Conservation (phyloP, 2,888 invertebrate species). For the Tetramorium bicarinatum region DNA sequence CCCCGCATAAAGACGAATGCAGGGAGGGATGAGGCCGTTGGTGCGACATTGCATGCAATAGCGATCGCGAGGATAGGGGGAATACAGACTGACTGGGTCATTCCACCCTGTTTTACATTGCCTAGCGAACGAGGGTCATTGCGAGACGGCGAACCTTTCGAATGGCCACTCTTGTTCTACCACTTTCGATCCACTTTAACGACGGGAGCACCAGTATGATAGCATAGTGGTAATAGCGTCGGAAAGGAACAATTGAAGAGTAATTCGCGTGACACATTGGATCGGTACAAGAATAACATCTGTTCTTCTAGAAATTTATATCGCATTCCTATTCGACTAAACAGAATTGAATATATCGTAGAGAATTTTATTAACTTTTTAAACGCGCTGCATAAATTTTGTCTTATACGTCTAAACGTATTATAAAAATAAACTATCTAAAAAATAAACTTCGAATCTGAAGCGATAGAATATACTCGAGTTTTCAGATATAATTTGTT, state of each 20-base stretch:
- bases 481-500: neutral
- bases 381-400: neutral
- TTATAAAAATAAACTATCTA: neutral
- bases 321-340: neutral
- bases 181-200: conserved; percentile 43
- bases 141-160: conserved; percentile 83
- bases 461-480: neutral
- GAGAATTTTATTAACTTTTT: neutral
- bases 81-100: conserved; percentile 79
- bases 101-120: conserved; percentile 81
- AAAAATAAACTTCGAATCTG: conserved; percentile 11
- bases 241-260: conserved; percentile 38
- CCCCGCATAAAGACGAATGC: conserved; percentile 24
- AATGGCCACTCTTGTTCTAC: conserved; percentile 72
- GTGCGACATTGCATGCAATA: conserved; percentile 36
- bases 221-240: conserved; percentile 9
- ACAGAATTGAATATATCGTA: neutral
- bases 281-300: conserved; percentile 4
- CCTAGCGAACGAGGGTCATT: conserved; percentile 80
- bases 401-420: neutral
- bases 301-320: neutral
- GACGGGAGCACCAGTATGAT: conserved; percentile 8
- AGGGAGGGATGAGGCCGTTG: conserved; percentile 25
- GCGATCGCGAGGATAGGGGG: conserved; percentile 66
- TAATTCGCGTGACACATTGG: neutral